phyloP scores from a whole-genome alignment of 2,113 vertebrate genomes.

The Camelus bactrianus region DNA sequence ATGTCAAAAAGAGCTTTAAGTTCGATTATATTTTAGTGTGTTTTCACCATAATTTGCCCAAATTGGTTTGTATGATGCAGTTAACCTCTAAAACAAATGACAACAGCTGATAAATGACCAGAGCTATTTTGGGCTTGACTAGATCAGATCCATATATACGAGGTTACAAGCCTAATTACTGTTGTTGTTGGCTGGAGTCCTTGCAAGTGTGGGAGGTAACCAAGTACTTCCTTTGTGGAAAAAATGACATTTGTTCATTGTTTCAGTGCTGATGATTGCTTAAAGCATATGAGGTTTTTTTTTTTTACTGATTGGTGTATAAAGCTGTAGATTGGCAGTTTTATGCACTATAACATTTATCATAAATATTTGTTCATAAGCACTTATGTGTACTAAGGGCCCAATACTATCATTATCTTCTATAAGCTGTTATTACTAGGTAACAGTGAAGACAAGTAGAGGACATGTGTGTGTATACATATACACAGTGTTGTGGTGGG shows the following conservation, averaged over 20 bases:
- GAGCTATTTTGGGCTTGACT: constrained; percentile 71
- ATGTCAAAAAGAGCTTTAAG: not conserved
- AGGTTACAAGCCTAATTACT: constrained; percentile 69
- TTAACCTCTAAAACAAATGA: constrained; percentile 71
- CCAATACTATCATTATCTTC: not conserved
- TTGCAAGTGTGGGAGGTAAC: constrained; percentile 74
- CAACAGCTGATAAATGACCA: constrained; percentile 66
- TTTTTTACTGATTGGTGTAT: constrained; percentile 3
- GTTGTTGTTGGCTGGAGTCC: constrained; percentile 69
- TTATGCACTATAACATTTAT: not conserved
- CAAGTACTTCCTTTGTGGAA: constrained; percentile 70
- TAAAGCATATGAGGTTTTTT: not conserved
- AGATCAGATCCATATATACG: not conserved
- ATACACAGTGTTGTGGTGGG: not conserved
- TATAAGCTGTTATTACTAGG: not conserved
- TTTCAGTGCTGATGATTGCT: not conserved
- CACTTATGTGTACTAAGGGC: not conserved
- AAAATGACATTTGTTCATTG: constrained; percentile 62
- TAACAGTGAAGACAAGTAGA: not conserved
- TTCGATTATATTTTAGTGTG: not conserved
- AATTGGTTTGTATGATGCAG: not conserved
- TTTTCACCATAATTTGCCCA: constrained; percentile 1
- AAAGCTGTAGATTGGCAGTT: constrained; percentile 26
- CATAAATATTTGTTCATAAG: constrained; percentile 21
- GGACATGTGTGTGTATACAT: no score